These are phyloP conservation scores for Champsocephalus gunnari DNA, from an alignment of 2,797 vertebrate genomes.

Conservation along the genomic window DNA sequence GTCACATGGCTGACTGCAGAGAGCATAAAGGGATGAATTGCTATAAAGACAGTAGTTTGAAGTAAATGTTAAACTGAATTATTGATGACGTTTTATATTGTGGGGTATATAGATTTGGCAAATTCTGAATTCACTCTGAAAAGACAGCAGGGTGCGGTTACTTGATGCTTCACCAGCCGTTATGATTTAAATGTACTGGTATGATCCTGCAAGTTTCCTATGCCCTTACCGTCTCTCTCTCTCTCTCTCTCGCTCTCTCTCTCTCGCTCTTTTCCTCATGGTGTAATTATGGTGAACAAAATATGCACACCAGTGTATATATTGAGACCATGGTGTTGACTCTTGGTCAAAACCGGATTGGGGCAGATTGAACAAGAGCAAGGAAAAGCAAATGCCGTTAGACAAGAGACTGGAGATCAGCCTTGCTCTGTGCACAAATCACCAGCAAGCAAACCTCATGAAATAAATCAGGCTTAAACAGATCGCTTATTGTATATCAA, in stretches of 20 bases:
- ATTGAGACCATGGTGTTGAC: conserved; percentile 50
- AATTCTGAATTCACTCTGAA: conserved; percentile 1
- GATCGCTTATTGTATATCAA: conserved; percentile 26
- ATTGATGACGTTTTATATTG: neutral
- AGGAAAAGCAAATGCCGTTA: conserved; percentile 26
- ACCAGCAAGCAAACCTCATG: conserved; percentile 35
- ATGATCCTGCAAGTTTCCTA: conserved; percentile 7
- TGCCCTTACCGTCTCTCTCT: neutral
- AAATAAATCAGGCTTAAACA: conserved; percentile 6
- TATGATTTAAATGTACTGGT: conserved; percentile 9
- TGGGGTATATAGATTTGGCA: neutral
- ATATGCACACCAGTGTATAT: conserved; percentile 46
- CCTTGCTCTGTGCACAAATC: conserved; percentile 19
- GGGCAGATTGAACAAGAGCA: conserved; percentile 31
- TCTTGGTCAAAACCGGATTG: conserved; percentile 57
- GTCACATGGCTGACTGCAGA: neutral
- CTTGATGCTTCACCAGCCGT: neutral
- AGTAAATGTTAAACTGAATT: neutral
- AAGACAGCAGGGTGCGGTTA: neutral
- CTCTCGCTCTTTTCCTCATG: conserved; percentile 23
- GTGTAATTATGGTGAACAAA: conserved; percentile 66
- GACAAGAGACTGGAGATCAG: conserved; percentile 23
- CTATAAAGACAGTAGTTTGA: neutral
- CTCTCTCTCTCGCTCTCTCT: neutral
- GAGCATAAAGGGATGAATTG: neutral